A percentile compares a stretch with the other conserved stretches of the same genome.
Conservation (phyloP, 2,113 vertebrate genomes). For the Lophius piscatorius region DNA sequence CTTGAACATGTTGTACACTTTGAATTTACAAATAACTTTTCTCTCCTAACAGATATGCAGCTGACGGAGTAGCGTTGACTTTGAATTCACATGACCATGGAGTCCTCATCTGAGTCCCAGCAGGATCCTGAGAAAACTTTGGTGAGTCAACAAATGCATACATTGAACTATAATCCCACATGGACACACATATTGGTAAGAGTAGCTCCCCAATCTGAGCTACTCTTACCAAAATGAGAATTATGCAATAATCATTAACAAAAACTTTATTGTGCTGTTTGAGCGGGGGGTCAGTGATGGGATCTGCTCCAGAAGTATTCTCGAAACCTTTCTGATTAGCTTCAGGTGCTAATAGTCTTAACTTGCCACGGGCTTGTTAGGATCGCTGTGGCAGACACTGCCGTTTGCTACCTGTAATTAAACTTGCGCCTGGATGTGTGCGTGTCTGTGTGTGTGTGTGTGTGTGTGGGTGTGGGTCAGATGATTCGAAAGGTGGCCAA, state of each 20-base stretch:
- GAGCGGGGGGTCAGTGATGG: slow-evolving; percentile 9
- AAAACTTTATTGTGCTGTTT: too few species aligned
- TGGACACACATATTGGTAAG: neutral
- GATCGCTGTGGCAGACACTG: neutral
- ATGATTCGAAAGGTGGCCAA: too few species aligned
- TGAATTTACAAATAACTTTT: slow-evolving; percentile 1
- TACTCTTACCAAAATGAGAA: neutral
- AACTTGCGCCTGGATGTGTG: slow-evolving; percentile 3
- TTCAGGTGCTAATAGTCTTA: slow-evolving; percentile 35
- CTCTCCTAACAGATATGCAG: slow-evolving; percentile 65
- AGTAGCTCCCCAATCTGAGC: neutral
- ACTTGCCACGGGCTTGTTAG: slow-evolving; percentile 15
- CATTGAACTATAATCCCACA: neutral
- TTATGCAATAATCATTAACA: neutral
- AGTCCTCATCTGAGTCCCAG: slow-evolving; percentile 75
- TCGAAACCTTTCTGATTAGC: slow-evolving; percentile 23
- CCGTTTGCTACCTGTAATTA: slow-evolving; percentile 22
- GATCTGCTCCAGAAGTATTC: neutral
- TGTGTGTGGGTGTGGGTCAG: neutral
- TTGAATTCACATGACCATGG: slow-evolving; percentile 67
- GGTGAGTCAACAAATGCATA: slow-evolving; percentile 59
- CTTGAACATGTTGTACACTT: neutral
- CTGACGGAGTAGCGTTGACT: slow-evolving; percentile 47
- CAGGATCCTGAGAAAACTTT: slow-evolving; percentile 75
- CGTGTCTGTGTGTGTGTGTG: too few species aligned